These are phyloP conservation scores for Dione vanillae DNA, from an alignment of 2,888 invertebrate genomes.

Conservation along the genomic window DNA sequence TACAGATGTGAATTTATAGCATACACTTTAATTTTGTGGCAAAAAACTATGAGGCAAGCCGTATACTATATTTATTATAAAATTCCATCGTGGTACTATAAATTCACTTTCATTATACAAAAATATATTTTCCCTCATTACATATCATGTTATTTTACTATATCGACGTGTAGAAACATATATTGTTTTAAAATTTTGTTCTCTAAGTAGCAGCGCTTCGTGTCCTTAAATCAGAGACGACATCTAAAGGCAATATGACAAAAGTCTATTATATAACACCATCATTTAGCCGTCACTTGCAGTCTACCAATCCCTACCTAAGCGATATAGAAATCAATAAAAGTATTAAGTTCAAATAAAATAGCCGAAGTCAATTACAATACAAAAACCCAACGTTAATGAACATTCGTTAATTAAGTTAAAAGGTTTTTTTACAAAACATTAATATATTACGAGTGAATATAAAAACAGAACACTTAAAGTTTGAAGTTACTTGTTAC, in stretches of 20 bases:
- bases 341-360: not conserved
- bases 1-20: not conserved
- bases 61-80: not conserved
- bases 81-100: not conserved
- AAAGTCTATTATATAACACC: too few species aligned
- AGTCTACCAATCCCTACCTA: too few species aligned
- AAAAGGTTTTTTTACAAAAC: not conserved
- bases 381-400: not conserved
- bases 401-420: not conserved
- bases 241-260: too few species aligned
- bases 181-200: too few species aligned
- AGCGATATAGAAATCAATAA: too few species aligned
- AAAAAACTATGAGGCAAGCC: not conserved
- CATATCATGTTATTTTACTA: too few species aligned
- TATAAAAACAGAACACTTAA: not conserved
- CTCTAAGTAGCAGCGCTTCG: too few species aligned
- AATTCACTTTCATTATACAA: not conserved
- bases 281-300: too few species aligned
- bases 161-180: too few species aligned
- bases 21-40: not conserved
- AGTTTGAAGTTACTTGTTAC: not conserved
- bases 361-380: not conserved
- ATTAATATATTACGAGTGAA: not conserved
- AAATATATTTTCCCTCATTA: too few species aligned
- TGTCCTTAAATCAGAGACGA: too few species aligned